Base-by-base conservation (phyloP, 2,888 invertebrate genomes). In the Lasius platythorax region DNA sequence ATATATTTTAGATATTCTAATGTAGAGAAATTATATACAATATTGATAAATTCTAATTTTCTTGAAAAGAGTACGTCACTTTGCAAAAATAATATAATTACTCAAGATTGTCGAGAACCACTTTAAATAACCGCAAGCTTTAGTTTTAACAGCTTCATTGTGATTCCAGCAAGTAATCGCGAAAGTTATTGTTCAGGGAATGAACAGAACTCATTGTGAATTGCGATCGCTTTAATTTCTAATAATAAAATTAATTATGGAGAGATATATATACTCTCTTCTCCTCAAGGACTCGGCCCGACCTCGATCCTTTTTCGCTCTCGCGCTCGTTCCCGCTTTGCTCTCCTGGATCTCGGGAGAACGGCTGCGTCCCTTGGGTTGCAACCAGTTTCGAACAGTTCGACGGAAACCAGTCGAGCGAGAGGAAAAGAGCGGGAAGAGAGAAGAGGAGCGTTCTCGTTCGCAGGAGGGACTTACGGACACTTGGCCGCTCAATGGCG, bases 401-500 rank as follows among this genome's bases (percentile, higher is more conserved):
- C 93, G 93, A 92, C 89, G 93, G 92, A 92, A 93, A 94, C 93
- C 93, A 93, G 93, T 93, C 93, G 93, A 93, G 93, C 92, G 93
- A 91, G 91, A 91, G 85, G 87, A 76, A 70, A 83, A 79, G 87
- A 86, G 85, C 87, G 84, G 83, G 73, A 68, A 72, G 84, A 67
- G 81, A 84, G 78, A 84, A 81, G 75, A 83, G 84, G 73, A 84
- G 87, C 66, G 74, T 90, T 68, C 61, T 46, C 87, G 91, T 88
- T 89, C 90, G 84, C 88, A 85, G 87, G 86, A 89, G 91, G 92
- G 92, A 93, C 93, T 93, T 92, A 93, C 93, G 92, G 93, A 91
- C 93, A 93, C 93, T 94, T 94, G 94, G 93, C 87, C 93, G 93
- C 93, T 94, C 94, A 94, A 94, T 94, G 94, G 94, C 93, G 94